These are phyloP conservation scores for Lasioglossum pauxillum DNA, from an alignment of 2,888 invertebrate species.

Conservation along the genomic window DNA sequence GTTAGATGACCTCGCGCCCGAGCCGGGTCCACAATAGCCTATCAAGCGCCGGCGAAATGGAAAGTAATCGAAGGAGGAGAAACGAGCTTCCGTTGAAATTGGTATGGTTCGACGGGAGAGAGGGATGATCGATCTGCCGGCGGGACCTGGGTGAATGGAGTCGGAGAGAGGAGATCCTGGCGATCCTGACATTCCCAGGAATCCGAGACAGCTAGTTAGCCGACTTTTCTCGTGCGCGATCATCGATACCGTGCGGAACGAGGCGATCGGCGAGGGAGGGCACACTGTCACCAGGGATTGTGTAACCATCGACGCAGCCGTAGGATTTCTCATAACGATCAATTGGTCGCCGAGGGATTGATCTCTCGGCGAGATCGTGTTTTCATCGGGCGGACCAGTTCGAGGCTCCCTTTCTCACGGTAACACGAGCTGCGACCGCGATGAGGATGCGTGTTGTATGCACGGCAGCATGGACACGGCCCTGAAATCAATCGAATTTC, in stretches of 20 bases:
- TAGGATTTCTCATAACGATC: constrained; percentile 70
- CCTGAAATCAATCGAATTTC: constrained; percentile 60
- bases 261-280: background rate
- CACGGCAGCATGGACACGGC: constrained; percentile 1
- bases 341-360: constrained; percentile 45
- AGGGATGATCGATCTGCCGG: constrained; percentile 12
- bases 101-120: background rate
- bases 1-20: background rate
- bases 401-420: constrained; percentile 66
- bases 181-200: constrained; percentile 44
- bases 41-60: background rate
- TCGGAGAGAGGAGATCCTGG: background rate
- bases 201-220: constrained; percentile 45
- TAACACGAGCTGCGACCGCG: constrained; percentile 67
- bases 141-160: background rate
- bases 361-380: constrained; percentile 32
- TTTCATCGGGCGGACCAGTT: constrained; percentile 61
- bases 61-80: constrained; percentile 21
- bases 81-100: background rate
- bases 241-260: constrained; percentile 19
- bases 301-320: constrained; percentile 51
- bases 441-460: constrained; percentile 10
- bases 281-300: constrained; percentile 43
- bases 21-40: background rate
- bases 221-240: constrained; percentile 16